phyloP scores from a whole-genome alignment of 2,113 vertebrate genomes.

The Thryonomys swinderianus region DNA sequence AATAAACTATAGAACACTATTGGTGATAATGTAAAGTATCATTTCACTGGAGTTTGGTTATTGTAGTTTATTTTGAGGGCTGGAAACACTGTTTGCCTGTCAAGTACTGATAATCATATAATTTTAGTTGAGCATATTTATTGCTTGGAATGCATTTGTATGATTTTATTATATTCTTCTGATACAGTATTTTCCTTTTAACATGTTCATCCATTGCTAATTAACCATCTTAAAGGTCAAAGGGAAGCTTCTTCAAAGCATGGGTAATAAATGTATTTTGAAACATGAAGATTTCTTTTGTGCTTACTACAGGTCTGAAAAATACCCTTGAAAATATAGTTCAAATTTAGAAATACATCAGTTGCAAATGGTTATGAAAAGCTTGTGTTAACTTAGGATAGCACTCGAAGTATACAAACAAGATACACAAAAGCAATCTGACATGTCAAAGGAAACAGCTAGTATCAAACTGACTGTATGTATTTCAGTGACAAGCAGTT shows the following conservation, averaged over 20 bases:
- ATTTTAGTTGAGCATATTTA: conserved; percentile 46
- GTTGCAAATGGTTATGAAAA: background rate
- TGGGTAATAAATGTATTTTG: conserved; percentile 27
- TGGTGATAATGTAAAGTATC: background rate
- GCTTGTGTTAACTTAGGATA: conserved; percentile 34
- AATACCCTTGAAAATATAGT: background rate
- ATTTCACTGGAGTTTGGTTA: conserved; percentile 6
- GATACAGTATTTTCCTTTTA: conserved; percentile 36
- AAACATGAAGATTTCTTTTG: conserved; percentile 50
- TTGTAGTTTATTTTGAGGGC: background rate
- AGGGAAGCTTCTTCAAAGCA: conserved; percentile 4
- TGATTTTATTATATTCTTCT: conserved; percentile 45
- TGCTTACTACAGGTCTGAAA: conserved; percentile 22
- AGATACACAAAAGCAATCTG: conserved; percentile 18
- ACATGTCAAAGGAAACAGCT: conserved; percentile 4
- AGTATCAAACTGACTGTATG: background rate
- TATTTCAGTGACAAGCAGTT: background rate
- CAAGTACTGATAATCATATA: background rate
- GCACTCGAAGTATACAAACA: background rate
- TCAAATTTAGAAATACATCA: conserved; percentile 4
- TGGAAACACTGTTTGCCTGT: conserved; percentile 3
- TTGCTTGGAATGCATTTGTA: conserved; percentile 15
- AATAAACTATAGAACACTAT: background rate
- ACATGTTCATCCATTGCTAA: background rate
- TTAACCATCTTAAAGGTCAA: conserved; percentile 40